Evolutionary conservation across 2,797 vertebrate species (phyloP), one percentile per base, ranked within the genome.

Genomic region (Anolis apletophallus): DNA sequence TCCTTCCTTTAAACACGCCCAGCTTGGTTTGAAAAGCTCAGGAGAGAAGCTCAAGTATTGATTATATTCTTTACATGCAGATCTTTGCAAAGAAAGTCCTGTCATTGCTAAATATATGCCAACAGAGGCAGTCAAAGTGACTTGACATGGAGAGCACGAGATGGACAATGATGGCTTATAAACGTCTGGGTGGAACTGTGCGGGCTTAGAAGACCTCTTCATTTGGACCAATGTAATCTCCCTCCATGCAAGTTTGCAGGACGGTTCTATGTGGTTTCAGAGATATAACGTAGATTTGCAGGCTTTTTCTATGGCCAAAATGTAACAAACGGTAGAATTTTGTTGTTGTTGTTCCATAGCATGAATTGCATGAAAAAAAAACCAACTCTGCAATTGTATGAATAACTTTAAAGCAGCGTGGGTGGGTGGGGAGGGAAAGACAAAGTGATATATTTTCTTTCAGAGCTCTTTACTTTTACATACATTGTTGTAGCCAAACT

Each of bases 351-450:
- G 94, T 97, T 97, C 97, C 97, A 97, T 98, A 97, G 98, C 98
- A 99, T 99, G 99, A 97, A 96, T 97, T 98, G 98, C 98, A 99
- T 99, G 98, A 97, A 94, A 97, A 96, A 96, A 96, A 93, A 87
- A 93, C 89, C 91, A 91, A 90, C 81, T 90, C 93, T 97, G 96
- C 97, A 97, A 97, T 95, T 98, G 97, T 98, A 96, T 93, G 93
- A 97, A 96, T 96, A 96, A 93, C 93, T 96, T 95, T 96, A 95
- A 97, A 88, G 94, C 68, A 68, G 57, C 26, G 29, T 50, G 80
- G 73, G 29, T 9, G 67, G 74, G 95, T 94, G 94, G 89, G 55
- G 9, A 23, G 23, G 88, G 94, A 94, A 93, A 95, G 95, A 93
- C 94, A 95, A 96, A 96, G 92, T 95, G 94, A 95, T 94, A 92